Conservation (phyloP, 2,888 invertebrate genomes). For the Macropis europaea region DNA sequence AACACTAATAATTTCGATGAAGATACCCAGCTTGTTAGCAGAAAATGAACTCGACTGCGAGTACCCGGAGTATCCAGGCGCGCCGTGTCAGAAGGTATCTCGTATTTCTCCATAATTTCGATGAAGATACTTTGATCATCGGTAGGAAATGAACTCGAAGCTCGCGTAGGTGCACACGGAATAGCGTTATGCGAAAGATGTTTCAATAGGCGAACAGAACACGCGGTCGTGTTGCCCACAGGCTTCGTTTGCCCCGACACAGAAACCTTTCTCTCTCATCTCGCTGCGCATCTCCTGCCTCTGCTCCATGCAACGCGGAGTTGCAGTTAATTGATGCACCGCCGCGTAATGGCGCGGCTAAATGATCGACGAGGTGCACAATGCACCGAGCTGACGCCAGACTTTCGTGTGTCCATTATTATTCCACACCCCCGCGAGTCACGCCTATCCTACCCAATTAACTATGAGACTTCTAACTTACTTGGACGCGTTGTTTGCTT, state of each 20-base stretch:
- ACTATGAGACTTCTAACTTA: too few species aligned
- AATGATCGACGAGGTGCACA: constrained; percentile 53
- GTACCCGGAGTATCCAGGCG: too few species aligned
- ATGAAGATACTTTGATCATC: too few species aligned
- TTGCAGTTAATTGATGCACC: constrained; percentile 65
- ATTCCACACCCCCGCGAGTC: not conserved
- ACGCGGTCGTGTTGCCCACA: constrained; percentile 47
- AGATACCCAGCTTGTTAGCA: too few species aligned
- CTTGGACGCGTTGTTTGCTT: too few species aligned
- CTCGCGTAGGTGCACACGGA: constrained; percentile 32
- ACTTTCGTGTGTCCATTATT: constrained; percentile 24
- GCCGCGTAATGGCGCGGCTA: constrained; percentile 60
- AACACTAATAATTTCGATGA: too few species aligned
- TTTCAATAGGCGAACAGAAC: constrained; percentile 30
- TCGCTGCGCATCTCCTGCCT: not conserved
- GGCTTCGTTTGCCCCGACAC: constrained; percentile 65
- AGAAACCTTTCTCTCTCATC: constrained; percentile 65
- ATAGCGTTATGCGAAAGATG: constrained; percentile 32
- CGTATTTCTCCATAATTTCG: too few species aligned
- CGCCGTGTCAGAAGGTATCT: too few species aligned
- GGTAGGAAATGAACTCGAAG: not conserved
- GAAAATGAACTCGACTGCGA: too few species aligned
- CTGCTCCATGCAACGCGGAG: constrained; percentile 13
- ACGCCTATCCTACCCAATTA: too few species aligned
- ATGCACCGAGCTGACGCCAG: constrained; percentile 21